Conservation (phyloP, 2,113 vertebrate species). For the Callipepla squamata region DNA sequence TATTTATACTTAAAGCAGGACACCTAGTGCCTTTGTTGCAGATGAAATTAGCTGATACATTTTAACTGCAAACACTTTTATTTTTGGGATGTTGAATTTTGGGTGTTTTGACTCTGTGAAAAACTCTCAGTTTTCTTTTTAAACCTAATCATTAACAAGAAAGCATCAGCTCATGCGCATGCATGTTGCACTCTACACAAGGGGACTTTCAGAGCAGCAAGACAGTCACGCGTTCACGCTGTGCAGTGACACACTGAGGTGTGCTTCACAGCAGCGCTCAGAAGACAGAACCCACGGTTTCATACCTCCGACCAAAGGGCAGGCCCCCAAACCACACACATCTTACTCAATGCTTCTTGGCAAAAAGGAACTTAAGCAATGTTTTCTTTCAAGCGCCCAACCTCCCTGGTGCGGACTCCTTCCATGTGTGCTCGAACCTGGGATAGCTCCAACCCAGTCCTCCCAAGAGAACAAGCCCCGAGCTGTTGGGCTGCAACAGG, state of each 20-base stretch:
- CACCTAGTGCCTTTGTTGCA: conserved; percentile 43
- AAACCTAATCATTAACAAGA: background rate
- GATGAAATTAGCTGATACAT: conserved; percentile 32
- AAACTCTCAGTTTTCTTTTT: background rate
- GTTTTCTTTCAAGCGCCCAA: background rate
- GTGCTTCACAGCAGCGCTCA: background rate
- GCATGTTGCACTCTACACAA: background rate
- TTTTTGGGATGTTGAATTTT: background rate
- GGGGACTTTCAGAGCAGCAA: background rate
- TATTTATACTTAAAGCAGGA: conserved; percentile 61
- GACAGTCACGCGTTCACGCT: background rate
- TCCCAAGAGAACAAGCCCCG: background rate
- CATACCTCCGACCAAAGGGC: background rate
- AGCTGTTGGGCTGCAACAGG: background rate
- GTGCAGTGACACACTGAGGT: background rate
- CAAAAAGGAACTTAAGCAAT: background rate
- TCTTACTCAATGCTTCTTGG: background rate
- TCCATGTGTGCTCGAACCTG: rapidly evolving
- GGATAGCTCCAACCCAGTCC: background rate
- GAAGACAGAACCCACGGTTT: background rate
- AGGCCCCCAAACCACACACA: background rate
- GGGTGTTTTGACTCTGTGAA: background rate
- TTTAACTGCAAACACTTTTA: conserved; percentile 31
- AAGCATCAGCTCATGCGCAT: background rate
- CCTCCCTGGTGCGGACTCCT: background rate